These are phyloP conservation scores for Ranitomeya variabilis DNA, from an alignment of 2,113 vertebrate genomes.

Conservation along the genomic window DNA sequence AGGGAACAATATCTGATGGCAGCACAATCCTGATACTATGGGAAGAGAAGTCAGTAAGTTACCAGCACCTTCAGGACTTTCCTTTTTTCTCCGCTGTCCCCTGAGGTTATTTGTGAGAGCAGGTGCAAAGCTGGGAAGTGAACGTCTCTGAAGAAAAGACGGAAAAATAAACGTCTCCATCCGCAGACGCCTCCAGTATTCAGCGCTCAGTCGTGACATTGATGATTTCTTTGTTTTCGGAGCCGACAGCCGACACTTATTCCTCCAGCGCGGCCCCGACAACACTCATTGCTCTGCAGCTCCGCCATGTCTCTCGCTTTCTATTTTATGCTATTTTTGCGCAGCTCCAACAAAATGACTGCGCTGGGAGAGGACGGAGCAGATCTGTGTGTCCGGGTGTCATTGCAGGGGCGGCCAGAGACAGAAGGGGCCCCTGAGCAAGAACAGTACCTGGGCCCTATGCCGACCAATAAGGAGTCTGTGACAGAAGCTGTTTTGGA, in stretches of 20 bases:
- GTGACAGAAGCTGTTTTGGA: no score
- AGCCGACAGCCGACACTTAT: conserved; percentile 65
- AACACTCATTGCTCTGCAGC: conserved; percentile 67
- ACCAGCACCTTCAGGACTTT: background rate
- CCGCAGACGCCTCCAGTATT: conserved; percentile 66
- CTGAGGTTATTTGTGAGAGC: background rate
- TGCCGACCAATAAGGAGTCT: no score
- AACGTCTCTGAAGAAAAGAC: background rate
- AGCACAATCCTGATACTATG: background rate
- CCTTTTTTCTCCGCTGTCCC: background rate
- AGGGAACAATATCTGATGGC: background rate
- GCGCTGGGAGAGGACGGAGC: background rate
- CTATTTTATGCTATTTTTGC: conserved; percentile 54
- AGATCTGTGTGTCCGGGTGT: background rate
- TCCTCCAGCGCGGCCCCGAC: conserved; percentile 62
- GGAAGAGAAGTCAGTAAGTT: background rate
- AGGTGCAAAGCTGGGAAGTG: no score
- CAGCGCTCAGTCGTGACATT: conserved; percentile 67
- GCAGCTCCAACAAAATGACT: conserved; percentile 57
- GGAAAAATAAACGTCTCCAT: conserved; percentile 61
- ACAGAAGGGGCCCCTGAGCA: no score
- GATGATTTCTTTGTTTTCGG: conserved; percentile 71
- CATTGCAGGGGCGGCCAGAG: no score
- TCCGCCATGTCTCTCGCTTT: conserved; percentile 65
- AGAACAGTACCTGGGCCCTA: no score